Evolutionary conservation across 2,888 invertebrate species (phyloP).

Genomic region (Ommatoiulus sabulosus): DNA sequence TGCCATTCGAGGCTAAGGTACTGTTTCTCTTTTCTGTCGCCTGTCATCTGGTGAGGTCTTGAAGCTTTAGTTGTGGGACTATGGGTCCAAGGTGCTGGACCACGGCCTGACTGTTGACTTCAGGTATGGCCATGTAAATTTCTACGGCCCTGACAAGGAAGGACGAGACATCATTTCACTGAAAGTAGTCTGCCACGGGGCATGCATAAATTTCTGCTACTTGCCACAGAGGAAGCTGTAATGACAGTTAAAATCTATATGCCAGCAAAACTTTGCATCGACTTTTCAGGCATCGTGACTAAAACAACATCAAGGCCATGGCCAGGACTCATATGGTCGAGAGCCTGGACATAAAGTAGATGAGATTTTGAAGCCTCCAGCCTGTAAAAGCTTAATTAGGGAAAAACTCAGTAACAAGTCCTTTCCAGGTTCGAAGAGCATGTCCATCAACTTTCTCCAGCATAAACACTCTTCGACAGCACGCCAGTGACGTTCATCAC

Average conservation of each 20-base stretch:
- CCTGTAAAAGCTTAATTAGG: no score
- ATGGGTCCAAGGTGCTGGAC: background rate
- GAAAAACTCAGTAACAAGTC: background rate
- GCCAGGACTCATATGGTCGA: background rate
- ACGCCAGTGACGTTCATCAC: background rate
- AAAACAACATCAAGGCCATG: background rate
- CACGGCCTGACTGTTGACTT: background rate
- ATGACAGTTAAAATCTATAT: background rate
- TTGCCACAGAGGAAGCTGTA: background rate
- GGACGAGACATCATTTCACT: background rate
- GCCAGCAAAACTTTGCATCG: background rate
- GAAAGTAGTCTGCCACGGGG: background rate
- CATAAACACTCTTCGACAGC: constrained; percentile 37
- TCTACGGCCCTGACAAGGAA: background rate
- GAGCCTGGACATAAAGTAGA: background rate
- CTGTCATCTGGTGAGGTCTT: background rate
- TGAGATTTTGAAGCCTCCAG: background rate
- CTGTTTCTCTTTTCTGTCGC: no score
- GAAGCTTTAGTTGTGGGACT: background rate
- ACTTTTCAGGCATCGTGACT: background rate
- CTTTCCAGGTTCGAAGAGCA: background rate
- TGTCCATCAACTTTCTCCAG: constrained; percentile 54
- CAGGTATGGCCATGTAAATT: background rate
- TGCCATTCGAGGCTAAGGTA: no score
- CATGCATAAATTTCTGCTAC: background rate